Base-by-base conservation (phyloP, 2,113 vertebrate genomes). In the Vulpes lagopus region DNA sequence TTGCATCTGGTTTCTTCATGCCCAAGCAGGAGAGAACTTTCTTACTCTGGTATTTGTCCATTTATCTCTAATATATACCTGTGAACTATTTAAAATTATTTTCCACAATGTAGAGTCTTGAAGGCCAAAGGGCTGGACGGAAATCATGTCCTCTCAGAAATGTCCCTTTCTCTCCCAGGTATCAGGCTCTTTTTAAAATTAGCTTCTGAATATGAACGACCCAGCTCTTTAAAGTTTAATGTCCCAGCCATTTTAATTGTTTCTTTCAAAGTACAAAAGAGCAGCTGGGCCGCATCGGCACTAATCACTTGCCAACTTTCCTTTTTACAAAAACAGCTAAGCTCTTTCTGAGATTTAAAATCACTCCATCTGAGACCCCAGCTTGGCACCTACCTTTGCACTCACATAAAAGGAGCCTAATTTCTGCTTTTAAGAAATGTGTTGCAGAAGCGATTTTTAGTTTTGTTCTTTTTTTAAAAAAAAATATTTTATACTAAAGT, bases 201-300 rank as follows among this genome's bases (percentile, higher is more conserved):
- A 97, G 94, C 92, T 96, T 94, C 87, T 92, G 92, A 90, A 96
- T 92, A 88, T 51, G 88, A 97, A 94, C 43, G n/a, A 80, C 87
- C 87, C 94, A 96, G 92, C 96, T 97, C 90, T 98, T 98, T 98
- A 98, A 98, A 98, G 94, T 98, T 98, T 98, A 98, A 98, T 98
- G 95, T 95, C 78, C 51, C 92, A 84, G 95, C 78, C 97, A 84
- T 98, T 96, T 98, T 96, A 97, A 98, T 98, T 98, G 97, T 98
- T 97, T 98, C 97, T 98, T 95, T 92, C 96, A 97, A 96, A 97
- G 97, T 91, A 97, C 95, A 97, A 95, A 98, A 98, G 97, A 98
- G 97, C 97, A 96, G 96, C 93, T 82, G 81, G 97, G 93, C 95
- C 89, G 83, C 92, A 94, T 93, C 6, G 82, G 85, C 97, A 93